Evolutionary conservation across 2,797 vertebrate genomes (phyloP).

Genomic region (Sphenopsis melanotis): DNA sequence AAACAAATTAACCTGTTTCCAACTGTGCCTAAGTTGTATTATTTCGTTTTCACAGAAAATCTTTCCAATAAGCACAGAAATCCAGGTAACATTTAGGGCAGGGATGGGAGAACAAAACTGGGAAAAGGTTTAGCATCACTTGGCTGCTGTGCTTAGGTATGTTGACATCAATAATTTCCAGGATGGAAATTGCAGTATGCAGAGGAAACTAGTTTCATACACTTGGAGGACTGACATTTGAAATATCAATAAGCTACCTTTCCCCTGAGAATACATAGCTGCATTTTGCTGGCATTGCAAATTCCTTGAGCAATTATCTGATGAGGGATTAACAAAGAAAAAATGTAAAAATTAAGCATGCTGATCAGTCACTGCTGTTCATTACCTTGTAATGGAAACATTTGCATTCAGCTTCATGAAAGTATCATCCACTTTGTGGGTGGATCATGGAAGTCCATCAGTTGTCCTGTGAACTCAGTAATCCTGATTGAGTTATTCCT

Average conservation of each 20-base stretch:
- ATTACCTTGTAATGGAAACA: background rate
- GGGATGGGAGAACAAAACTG: background rate
- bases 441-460: background rate
- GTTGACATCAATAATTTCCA: background rate
- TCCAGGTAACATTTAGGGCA: background rate
- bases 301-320: background rate
- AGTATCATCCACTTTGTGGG: background rate
- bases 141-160: background rate
- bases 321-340: background rate
- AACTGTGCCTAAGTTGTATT: background rate
- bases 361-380: background rate
- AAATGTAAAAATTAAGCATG: background rate
- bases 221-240: background rate
- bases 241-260: background rate
- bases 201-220: background rate
- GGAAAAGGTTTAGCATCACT: background rate
- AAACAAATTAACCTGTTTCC: slow-evolving; percentile 53
- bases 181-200: background rate
- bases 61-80: background rate
- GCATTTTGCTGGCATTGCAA: background rate
- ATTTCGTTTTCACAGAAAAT: slow-evolving; percentile 10
- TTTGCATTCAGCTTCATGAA: background rate
- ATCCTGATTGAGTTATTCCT: background rate
- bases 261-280: background rate
- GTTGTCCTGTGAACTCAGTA: background rate